phyloP scores from a whole-genome alignment of 2,113 vertebrate species.

The Gymnorhina tibicen region DNA sequence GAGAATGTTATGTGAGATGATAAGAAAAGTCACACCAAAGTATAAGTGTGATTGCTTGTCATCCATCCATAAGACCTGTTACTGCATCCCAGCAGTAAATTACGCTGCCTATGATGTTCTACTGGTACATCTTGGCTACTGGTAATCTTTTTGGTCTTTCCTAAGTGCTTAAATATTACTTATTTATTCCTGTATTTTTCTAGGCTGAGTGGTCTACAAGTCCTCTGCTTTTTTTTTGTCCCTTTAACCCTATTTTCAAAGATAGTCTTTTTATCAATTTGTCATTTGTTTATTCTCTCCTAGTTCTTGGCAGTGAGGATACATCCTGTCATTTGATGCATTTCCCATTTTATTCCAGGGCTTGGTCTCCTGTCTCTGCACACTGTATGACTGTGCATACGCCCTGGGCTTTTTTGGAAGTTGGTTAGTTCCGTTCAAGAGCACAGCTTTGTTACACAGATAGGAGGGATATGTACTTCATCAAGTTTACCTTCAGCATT shows the following conservation, averaged over 20 bases:
- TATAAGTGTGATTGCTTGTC: background rate
- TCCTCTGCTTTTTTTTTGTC: background rate
- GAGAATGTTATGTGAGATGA: background rate
- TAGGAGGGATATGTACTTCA: background rate
- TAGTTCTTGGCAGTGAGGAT: background rate
- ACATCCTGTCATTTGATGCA: background rate
- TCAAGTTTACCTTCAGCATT: background rate
- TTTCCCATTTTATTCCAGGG: background rate
- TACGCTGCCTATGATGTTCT: fast-evolving
- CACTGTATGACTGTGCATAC: background rate
- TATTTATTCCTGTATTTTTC: background rate
- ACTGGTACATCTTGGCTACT: background rate
- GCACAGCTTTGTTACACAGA: background rate
- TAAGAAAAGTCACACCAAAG: background rate
- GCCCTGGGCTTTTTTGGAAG: background rate
- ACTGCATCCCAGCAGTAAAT: background rate
- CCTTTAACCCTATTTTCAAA: background rate
- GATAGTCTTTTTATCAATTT: background rate
- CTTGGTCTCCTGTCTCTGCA: background rate
- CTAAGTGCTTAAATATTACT: background rate
- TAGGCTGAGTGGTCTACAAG: background rate
- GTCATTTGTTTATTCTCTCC: background rate
- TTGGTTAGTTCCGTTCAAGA: background rate
- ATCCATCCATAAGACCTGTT: background rate
- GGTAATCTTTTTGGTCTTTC: background rate